Base-by-base conservation (phyloP, 2,888 invertebrate species). In the Cremastinae sp. region DNA sequence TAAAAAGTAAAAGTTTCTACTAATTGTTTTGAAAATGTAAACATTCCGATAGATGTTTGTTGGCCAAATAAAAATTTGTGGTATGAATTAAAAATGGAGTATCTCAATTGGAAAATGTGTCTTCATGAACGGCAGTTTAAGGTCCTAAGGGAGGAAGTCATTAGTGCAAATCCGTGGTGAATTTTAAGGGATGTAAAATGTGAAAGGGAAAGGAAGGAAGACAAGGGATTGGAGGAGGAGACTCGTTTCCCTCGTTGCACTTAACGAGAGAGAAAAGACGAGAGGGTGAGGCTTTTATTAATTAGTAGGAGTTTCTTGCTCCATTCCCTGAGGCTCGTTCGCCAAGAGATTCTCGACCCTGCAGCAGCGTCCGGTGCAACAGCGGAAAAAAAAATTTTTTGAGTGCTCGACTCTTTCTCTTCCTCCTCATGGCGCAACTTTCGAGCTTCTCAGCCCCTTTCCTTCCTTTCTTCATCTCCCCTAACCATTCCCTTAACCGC, bases 271-370 rank as follows among this genome's bases (percentile, higher is more conserved):
- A 37, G 45, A 55, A 45, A 53, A 45, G 47, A 2, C 20, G 53
- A 55, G 37, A 53, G 51, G 59, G 20, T 53, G 39, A 72, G 65
- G 59, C 69, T n/a, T 69, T 76, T 70, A 78, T 76, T 71, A 76
- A 76, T 74, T 70, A 64, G 55, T 47, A 62, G 51, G 45, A 53
- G 58, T 70, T 68, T 78, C 69, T 74, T 71, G 70, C 56, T 59
- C 55, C 59, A 74, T 9, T 68, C 62, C 74, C 74, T 39, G 47
- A 68, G 74, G 73, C 65, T 51, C 16, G 12, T 35, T 58, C 20
- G 61, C 55, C 14, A 68, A 74, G 35, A 43, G 56, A 68, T 56
- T 55, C 61, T 55, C 49, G 18, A 8, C 14, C 35, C 41, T 49
- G 35, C 39, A 28, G 35, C 39, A 28, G 12, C 9, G 7, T 9